phyloP scores from a whole-genome alignment of 2,888 invertebrate species.

The Lymantria monacha region DNA sequence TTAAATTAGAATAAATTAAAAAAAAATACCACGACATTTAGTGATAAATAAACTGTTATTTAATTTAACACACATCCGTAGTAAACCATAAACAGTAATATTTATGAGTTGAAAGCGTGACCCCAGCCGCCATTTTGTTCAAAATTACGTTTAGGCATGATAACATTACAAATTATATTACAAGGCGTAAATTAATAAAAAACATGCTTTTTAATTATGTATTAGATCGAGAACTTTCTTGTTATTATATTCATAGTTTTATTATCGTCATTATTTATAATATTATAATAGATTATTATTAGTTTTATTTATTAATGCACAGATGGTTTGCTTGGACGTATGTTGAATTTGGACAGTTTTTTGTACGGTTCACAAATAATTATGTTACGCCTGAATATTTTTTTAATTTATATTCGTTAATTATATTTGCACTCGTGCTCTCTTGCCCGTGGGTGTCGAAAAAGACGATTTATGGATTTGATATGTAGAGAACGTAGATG shows the following conservation, averaged over 20 bases:
- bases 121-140: slow-evolving; percentile 6
- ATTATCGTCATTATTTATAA: background rate
- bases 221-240: slow-evolving; percentile 16
- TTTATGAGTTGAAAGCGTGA: slow-evolving; percentile 14
- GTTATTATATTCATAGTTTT: background rate
- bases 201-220: background rate
- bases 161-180: slow-evolving; percentile 12
- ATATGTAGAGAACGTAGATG: too few relatives aligned
- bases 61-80: slow-evolving; percentile 2
- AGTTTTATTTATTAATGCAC: too few relatives aligned
- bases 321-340: too few relatives aligned
- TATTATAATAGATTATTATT: too few relatives aligned
- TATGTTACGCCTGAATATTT: too few relatives aligned
- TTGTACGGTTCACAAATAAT: too few relatives aligned
- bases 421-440: too few relatives aligned
- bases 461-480: too few relatives aligned
- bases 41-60: background rate
- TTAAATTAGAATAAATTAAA: too few relatives aligned
- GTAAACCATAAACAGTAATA: slow-evolving; percentile 9
- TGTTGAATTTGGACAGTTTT: too few relatives aligned
- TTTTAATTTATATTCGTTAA: too few relatives aligned
- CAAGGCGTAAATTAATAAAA: slow-evolving; percentile 10
- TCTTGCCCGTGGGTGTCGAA: too few relatives aligned
- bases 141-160: slow-evolving; percentile 16
- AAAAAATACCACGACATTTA: background rate